A percentile compares a stretch with the other conserved stretches of the same genome.
Conservation (phyloP, 1,140 invertebrate species). For the Drosophila nasuta region DNA sequence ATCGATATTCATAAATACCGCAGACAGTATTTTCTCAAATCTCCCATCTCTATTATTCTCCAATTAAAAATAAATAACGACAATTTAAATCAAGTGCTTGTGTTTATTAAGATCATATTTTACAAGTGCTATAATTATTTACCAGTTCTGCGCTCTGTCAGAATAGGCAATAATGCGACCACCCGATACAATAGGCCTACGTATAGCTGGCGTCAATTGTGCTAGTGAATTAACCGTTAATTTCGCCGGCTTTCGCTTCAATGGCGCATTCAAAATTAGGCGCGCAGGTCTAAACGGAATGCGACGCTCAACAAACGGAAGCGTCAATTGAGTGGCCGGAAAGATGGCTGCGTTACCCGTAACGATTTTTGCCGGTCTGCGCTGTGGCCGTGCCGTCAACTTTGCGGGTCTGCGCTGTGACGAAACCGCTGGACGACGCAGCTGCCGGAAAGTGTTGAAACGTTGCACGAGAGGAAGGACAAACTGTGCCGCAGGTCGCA, state of each 20-base stretch:
- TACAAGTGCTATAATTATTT: slow-evolving; percentile 27
- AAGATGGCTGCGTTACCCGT: slow-evolving; percentile 46
- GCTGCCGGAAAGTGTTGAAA: slow-evolving; percentile 55
- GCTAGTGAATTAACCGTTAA: slow-evolving; percentile 46
- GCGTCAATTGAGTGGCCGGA: slow-evolving; percentile 53
- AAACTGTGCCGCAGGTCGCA: slow-evolving; percentile 61
- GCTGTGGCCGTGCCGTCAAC: slow-evolving; percentile 41
- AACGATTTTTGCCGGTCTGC: slow-evolving; percentile 49
- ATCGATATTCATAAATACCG: not conserved
- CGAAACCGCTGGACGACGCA: slow-evolving; percentile 16
- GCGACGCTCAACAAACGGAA: slow-evolving; percentile 67
- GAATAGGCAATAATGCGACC: slow-evolving; percentile 51
- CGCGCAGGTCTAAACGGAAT: slow-evolving; percentile 62
- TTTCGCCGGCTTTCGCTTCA: slow-evolving; percentile 42
- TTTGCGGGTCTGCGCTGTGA: slow-evolving; percentile 60
- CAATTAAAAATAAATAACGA: not conserved
- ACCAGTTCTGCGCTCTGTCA: slow-evolving; percentile 47
- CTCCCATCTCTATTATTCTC: not conserved
- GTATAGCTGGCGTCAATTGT: slow-evolving; percentile 37
- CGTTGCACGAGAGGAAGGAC: slow-evolving; percentile 63
- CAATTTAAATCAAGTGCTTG: not conserved
- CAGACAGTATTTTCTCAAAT: not conserved
- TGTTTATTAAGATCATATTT: slow-evolving; percentile 27
- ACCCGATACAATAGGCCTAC: slow-evolving; percentile 38
- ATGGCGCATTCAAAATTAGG: slow-evolving; percentile 61